Conservation (phyloP, 37 sponge, comb jelly and placozoan species). For the Beroe forskalii region DNA sequence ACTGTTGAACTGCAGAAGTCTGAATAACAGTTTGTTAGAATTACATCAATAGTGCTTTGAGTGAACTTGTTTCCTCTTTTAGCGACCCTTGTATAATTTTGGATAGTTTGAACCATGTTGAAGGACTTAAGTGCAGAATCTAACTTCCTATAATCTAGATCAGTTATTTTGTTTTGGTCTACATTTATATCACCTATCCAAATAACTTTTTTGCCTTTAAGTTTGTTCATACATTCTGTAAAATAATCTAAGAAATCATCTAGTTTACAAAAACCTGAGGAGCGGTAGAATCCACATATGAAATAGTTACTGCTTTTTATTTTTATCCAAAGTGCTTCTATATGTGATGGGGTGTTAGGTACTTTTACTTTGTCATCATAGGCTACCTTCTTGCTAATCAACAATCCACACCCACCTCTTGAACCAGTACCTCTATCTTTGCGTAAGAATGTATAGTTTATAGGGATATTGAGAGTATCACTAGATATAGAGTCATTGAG, state of each 20-base stretch:
- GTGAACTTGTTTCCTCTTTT: neutral
- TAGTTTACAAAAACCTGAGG: neutral
- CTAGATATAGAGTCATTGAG: neutral
- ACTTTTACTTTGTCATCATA: neutral
- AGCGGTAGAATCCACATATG: neutral
- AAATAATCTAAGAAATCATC: neutral
- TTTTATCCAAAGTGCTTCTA: conserved; percentile 16
- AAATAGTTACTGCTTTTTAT: neutral
- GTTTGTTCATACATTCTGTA: neutral
- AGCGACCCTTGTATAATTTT: neutral
- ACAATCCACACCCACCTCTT: neutral
- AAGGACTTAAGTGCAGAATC: neutral
- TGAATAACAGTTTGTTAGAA: neutral
- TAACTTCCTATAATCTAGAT: neutral
- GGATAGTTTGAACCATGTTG: neutral
- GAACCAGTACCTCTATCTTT: neutral
- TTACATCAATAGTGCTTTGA: conserved; percentile 1
- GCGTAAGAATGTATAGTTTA: neutral
- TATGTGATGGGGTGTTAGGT: neutral
- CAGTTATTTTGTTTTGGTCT: neutral
- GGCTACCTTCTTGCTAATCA: neutral
- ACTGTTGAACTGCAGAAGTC: neutral
- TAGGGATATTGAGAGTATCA: neutral
- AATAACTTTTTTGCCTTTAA: neutral
- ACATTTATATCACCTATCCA: conserved; percentile 17